A percentile compares a stretch with the other conserved stretches of the same genome.
Evolutionary conservation across 2,113 vertebrate species (phyloP).

Genomic region (Plectropomus leopardus): DNA sequence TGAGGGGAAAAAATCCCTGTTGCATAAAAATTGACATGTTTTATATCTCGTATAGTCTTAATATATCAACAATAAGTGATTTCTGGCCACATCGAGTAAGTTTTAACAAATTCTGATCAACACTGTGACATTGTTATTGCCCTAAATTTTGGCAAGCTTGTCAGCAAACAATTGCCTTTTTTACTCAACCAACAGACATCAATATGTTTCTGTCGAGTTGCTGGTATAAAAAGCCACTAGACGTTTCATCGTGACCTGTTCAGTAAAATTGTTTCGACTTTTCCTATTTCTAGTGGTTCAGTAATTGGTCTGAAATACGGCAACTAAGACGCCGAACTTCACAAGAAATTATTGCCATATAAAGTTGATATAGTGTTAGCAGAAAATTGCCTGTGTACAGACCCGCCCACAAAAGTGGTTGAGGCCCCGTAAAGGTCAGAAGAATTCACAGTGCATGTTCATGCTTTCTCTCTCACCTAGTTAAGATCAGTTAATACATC

Average conservation of each 20-base stretch:
- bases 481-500: too few species aligned
- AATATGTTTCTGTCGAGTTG: not conserved
- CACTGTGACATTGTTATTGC: too few species aligned
- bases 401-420: too few species aligned
- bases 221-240: not conserved
- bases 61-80: not conserved
- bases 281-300: not conserved
- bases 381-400: not conserved
- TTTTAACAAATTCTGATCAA: too few species aligned
- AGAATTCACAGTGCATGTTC: too few species aligned
- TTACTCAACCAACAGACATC: not conserved
- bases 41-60: not conserved
- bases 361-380: not conserved
- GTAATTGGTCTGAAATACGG: not conserved
- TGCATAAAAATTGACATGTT: not conserved
- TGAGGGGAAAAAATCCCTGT: not conserved
- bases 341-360: too few species aligned
- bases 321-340: too few species aligned
- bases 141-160: not conserved
- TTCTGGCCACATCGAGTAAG: too few species aligned
- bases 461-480: too few species aligned
- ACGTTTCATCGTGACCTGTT: not conserved
- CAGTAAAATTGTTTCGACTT: not conserved
- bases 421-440: too few species aligned
- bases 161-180: not conserved